Evolutionary conservation across 2,113 vertebrate genomes (phyloP), one percentile per base, ranked within the genome.

Genomic region (Takifugu bimaculatus): DNA sequence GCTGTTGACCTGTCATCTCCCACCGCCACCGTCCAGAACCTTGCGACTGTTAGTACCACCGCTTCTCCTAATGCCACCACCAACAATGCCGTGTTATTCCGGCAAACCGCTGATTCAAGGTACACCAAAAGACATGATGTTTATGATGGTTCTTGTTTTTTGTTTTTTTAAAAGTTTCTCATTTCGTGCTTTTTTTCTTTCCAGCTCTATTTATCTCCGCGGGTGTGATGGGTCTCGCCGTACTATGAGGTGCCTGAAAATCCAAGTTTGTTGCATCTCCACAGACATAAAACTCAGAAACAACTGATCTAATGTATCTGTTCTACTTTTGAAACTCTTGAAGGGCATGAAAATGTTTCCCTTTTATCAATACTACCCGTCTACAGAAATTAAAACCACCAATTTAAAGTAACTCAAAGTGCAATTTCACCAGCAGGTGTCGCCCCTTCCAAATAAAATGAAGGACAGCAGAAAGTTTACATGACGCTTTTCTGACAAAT

Each of bases 201-300:
- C 0, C 4, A 86, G 85, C 39, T 70, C 55, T 87, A 55, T 43
- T 87, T 65, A 35, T 79, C 57, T 20, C 58, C 39, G 1, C 61
- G 2, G 67, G 20, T 25, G 6, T 65, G 20, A 51, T 85, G 49
- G 28, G 26, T 56, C 60, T 83, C 60, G 7, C 54, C 20, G 25
- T 55, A 53, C 55, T 72, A 7, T 79, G 45, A 81, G 12, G 26
- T 63, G 42, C 20, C 28, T 55, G 42, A 68, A 13, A 35, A 47
- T 4, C 10, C 3, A n/a, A 47, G 45, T 39, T 39, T 10, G 9
- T 39, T 11, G 44, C 4, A 14, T 74, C 28, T 63, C 20, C 4
- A 10, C 9, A 60, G 6, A 7, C 52, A 26, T 43, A 25, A 45
- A 12, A 44, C 6, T 49, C 51, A 51, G n/a, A 64, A 55, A 64